Evolutionary conservation across 2,113 vertebrate species (phyloP), one percentile per base, ranked within the genome.

Genomic region (Petrocephalus zakoni): DNA sequence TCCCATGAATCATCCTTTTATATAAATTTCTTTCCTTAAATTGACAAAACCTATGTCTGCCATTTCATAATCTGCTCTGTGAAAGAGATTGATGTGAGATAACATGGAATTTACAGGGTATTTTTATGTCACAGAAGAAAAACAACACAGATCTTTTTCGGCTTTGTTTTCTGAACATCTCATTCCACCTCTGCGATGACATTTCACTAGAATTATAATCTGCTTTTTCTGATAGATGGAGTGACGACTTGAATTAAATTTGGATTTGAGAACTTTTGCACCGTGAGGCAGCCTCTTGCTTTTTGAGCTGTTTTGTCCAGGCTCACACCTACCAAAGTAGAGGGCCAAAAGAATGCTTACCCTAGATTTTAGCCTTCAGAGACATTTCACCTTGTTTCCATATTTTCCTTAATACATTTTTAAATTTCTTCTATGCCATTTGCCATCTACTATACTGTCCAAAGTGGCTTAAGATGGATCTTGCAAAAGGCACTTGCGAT

Each of bases 51-150:
- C 42, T 51, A 51, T 51, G 22, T 47, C 49, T 51, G 9, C n/a
- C 22, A 13, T 25, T 21, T 47, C 22, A 46, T 25, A 85, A n/a
- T n/a, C 52, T 22, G 52, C 52, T 42, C 52, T 42, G 29, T 56
- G 52, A 58, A 61, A 29, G 55, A 87, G 86, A 87, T 87, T 46
- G 42, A 61, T 42, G 55, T 58, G 86, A 56, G 85, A 86, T 55
- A 29, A 34, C 29, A 6, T 29, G 52, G 51, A 25, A 21, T 55
- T 52, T 15, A 22, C 52, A 21, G 51, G 7, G 49, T 37, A 68
- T 86, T 37, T 56, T 55, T 55, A 34, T 85, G 82, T 85, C 88
- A 51, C 25, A 51, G n/a, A 85, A 85, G 88, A 88, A 49, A 68
- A 68, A 82, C 56, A 51, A 51, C 17, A 22, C 13, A 11, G 55